These are phyloP conservation scores for Esox lucius DNA, from an alignment of 2,797 vertebrate genomes.

Conservation along the genomic window DNA sequence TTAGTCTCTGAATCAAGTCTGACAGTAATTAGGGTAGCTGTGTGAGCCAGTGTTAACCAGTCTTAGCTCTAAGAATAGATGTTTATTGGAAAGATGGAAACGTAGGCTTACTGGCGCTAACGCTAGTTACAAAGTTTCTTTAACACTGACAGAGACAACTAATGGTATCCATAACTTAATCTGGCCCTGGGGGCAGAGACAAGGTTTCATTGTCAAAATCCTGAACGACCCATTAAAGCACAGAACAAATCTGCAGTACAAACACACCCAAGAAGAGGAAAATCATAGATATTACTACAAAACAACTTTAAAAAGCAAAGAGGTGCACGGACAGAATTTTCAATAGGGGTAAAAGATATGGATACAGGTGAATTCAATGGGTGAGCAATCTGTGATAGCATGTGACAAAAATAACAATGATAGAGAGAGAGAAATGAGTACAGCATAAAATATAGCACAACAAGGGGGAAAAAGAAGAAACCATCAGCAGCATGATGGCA, in stretches of 20 bases:
- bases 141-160: background rate
- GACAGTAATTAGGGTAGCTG: no score
- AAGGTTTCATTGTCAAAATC: background rate
- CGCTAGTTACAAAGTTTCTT: background rate
- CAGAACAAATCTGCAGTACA: constrained; percentile 15
- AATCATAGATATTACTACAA: constrained; percentile 29
- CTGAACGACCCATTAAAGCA: background rate
- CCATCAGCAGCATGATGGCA: constrained; percentile 43
- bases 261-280: constrained; percentile 17
- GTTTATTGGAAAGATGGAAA: no score
- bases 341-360: background rate
- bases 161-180: background rate
- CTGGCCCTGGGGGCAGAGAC: background rate
- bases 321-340: background rate
- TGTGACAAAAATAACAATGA: background rate
- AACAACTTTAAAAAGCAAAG: background rate
- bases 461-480: constrained; percentile 21
- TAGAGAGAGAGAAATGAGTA: background rate
- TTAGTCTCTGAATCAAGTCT: background rate
- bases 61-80: no score
- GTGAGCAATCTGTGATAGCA: background rate
- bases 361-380: background rate
- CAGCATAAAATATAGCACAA: background rate
- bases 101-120: no score
- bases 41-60: background rate